phyloP scores from a whole-genome alignment of 2,888 invertebrate species.

The Eupithecia dodoneata region DNA sequence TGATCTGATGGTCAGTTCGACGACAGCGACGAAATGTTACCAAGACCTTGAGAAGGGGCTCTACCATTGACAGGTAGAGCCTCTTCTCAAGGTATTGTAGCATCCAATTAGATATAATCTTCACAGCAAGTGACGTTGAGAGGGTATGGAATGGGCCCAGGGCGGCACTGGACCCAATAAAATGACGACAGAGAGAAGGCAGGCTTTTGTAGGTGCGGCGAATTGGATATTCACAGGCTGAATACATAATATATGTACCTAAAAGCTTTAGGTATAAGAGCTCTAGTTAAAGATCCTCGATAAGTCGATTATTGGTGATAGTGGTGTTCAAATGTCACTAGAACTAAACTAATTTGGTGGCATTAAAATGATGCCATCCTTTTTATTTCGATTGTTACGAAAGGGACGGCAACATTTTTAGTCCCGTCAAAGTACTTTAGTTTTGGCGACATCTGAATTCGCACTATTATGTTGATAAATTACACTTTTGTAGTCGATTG shows the following conservation, averaged over 20 bases:
- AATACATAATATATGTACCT: not conserved
- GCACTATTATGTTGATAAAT: not conserved
- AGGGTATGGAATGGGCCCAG: not conserved
- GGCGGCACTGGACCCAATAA: not conserved
- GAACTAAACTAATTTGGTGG: too few species aligned
- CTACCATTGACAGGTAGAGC: too few species aligned
- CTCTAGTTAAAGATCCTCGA: not conserved
- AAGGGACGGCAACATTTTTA: too few species aligned
- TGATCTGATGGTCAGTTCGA: not conserved
- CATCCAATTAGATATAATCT: too few species aligned
- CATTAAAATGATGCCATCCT: too few species aligned
- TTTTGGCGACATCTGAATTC: too few species aligned
- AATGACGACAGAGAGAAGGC: not conserved
- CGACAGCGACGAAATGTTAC: not conserved
- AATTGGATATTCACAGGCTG: not conserved
- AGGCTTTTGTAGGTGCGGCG: too few species aligned
- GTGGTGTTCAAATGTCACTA: too few species aligned
- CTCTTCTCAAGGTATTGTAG: too few species aligned
- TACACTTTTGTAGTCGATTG: conserved; percentile 44
- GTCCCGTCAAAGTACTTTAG: too few species aligned
- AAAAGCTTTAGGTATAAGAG: not conserved
- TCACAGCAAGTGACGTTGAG: not conserved
- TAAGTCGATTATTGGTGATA: not conserved
- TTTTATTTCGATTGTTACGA: too few species aligned
- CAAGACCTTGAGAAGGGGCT: too few species aligned